Evolutionary conservation across 2,113 vertebrate genomes (phyloP).

Genomic region (Stercorarius parasiticus): DNA sequence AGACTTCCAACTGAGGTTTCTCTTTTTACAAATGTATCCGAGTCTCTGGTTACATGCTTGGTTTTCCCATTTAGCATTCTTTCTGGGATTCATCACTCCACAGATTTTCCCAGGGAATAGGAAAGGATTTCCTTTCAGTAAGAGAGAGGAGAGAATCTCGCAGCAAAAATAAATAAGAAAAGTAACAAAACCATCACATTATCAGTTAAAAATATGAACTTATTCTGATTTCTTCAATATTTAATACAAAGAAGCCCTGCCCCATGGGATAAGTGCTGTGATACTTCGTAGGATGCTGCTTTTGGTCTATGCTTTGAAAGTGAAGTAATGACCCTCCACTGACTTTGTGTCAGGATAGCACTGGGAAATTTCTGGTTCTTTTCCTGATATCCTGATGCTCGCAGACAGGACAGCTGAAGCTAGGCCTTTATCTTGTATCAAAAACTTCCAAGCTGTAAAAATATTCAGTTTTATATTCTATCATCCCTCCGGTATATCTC

Average conservation of each 20-base stretch:
- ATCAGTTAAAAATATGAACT: neutral
- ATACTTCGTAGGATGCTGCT: neutral
- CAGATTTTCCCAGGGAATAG: constrained; percentile 82
- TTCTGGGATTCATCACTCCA: constrained; percentile 80
- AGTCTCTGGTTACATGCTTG: constrained; percentile 80
- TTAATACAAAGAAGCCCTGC: neutral
- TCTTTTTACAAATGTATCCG: constrained; percentile 89
- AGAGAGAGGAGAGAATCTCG: neutral
- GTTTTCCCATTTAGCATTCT: constrained; percentile 89
- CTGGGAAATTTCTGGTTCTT: neutral
- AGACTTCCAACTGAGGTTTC: constrained; percentile 67
- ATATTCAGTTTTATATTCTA: neutral
- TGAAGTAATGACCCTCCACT: neutral
- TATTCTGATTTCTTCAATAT: neutral
- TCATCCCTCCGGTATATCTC: neutral
- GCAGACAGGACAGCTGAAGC: neutral
- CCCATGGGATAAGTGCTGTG: neutral
- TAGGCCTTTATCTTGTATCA: neutral
- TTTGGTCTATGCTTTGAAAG: neutral
- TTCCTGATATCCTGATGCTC: neutral
- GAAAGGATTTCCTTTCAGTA: constrained; percentile 83
- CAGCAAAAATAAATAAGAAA: neutral
- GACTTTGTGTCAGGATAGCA: neutral
- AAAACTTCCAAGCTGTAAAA: neutral
- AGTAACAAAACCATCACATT: neutral